A percentile compares a stretch with the other conserved stretches of the same genome.
These are phyloP conservation scores for Campylorhamphus procurvoides DNA, from an alignment of 2,113 vertebrate genomes.

Conservation along the genomic window DNA sequence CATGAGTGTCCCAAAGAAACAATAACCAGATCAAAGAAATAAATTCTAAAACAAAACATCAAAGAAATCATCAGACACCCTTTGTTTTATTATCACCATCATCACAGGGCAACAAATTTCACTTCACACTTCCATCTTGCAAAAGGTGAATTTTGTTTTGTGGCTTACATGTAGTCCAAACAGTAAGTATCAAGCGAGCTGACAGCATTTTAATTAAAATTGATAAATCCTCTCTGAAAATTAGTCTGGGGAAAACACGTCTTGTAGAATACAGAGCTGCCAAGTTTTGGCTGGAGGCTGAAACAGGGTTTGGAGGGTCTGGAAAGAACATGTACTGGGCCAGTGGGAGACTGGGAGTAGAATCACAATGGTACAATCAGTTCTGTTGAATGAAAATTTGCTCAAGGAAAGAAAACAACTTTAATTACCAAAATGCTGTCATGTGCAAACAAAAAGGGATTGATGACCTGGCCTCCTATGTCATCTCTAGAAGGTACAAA, in stretches of 20 bases:
- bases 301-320: conserved; percentile 4
- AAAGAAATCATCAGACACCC: rapidly evolving
- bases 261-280: conserved; percentile 39
- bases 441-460: neutral
- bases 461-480: neutral
- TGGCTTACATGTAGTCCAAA: conserved; percentile 34
- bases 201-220: conserved; percentile 74
- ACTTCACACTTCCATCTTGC: neutral
- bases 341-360: neutral
- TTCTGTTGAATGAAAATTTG: conserved; percentile 31
- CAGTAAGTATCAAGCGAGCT: conserved; percentile 24
- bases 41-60: neutral
- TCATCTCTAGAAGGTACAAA: conserved; percentile 10
- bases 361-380: conserved; percentile 23
- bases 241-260: conserved; percentile 55
- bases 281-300: conserved; percentile 56
- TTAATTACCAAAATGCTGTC: conserved; percentile 45
- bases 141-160: conserved; percentile 25
- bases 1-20: neutral
- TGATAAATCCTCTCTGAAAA: conserved; percentile 70
- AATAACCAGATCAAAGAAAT: neutral
- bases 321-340: conserved; percentile 12
- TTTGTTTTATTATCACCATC: neutral
- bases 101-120: neutral
- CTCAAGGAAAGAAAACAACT: conserved; percentile 52